These are phyloP conservation scores for Anarrhichthys ocellatus DNA, from an alignment of 2,113 vertebrate genomes.

Conservation along the genomic window DNA sequence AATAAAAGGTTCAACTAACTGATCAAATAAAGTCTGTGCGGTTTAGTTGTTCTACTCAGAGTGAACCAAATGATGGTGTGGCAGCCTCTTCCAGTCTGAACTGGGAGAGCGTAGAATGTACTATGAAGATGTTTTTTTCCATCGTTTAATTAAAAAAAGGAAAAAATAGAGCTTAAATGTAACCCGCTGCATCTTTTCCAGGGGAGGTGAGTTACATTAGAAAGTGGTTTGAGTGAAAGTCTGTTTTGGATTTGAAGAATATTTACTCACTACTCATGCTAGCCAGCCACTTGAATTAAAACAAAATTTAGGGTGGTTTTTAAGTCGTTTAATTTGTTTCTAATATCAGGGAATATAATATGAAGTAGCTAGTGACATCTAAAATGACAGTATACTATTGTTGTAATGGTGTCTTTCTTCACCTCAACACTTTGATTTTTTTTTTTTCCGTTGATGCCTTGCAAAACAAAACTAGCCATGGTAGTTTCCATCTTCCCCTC, in stretches of 20 bases:
- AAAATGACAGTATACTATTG: constrained; percentile 61
- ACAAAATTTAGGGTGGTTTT: constrained; percentile 60
- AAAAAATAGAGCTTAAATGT: constrained; percentile 59
- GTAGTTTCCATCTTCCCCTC: constrained; percentile 66
- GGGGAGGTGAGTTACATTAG: constrained; percentile 73
- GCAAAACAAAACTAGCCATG: constrained; percentile 71
- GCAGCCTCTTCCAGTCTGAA: constrained; percentile 51
- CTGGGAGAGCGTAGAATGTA: constrained; percentile 81
- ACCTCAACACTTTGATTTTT: constrained; percentile 52
- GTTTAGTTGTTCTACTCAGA: constrained; percentile 78
- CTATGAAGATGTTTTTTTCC: constrained; percentile 58
- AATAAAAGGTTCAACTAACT: constrained; percentile 81
- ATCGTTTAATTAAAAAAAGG: constrained; percentile 33
- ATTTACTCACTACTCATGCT: constrained; percentile 52
- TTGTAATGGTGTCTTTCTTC: constrained; percentile 69
- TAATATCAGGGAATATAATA: constrained; percentile 85
- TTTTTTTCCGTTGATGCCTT: constrained; percentile 79
- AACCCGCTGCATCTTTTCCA: constrained; percentile 56
- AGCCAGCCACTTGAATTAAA: constrained; percentile 53
- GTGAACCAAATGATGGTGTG: constrained; percentile 75
- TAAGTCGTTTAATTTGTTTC: constrained; percentile 57
- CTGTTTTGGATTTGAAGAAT: constrained; percentile 72
- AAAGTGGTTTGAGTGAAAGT: constrained; percentile 66
- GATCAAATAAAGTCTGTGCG: constrained; percentile 76
- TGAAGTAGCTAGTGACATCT: constrained; percentile 71